Percentiles rank a stretch among this genome's conserved stretches.
phyloP scores from a whole-genome alignment of 2,888 invertebrate genomes.

The Phalangium opilio region DNA sequence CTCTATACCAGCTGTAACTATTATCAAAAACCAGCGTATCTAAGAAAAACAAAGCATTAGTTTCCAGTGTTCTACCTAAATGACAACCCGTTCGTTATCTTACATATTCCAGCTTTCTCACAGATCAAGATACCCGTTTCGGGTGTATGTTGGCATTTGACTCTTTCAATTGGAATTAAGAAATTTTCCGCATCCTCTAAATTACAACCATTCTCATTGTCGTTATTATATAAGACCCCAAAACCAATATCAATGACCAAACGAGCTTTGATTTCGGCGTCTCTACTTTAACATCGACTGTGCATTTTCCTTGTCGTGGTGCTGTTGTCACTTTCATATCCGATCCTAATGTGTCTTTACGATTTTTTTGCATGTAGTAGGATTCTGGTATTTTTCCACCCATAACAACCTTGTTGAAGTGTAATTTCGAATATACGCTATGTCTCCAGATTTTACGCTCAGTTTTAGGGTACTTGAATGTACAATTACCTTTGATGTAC shows the following conservation, averaged over 20 bases:
- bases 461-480: too few relatives aligned
- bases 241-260: constrained; percentile 91
- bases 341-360: constrained; percentile 33
- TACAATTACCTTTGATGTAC: too few relatives aligned
- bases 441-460: too few relatives aligned
- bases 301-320: constrained; percentile 61
- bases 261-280: constrained; percentile 58
- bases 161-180: constrained; percentile 53
- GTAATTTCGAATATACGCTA: too few relatives aligned
- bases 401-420: constrained; percentile 48
- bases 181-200: constrained; percentile 40
- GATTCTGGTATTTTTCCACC: constrained; percentile 73
- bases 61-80: too few relatives aligned
- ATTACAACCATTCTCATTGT: constrained; percentile 22
- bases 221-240: constrained; percentile 51
- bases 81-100: constrained; percentile 35
- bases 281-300: constrained; percentile 51
- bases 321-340: constrained; percentile 48
- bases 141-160: constrained; percentile 58
- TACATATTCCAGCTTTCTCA: constrained; percentile 66
- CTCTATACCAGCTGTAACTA: constrained; percentile 58
- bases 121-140: constrained; percentile 64
- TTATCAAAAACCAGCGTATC: constrained; percentile 79
- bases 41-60: constrained; percentile 36
- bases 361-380: constrained; percentile 43